Percentiles rank a stretch among this genome's conserved stretches.
These are phyloP conservation scores for Notocelia uddmanniana DNA, from an alignment of 2,888 invertebrate genomes.

Conservation along the genomic window DNA sequence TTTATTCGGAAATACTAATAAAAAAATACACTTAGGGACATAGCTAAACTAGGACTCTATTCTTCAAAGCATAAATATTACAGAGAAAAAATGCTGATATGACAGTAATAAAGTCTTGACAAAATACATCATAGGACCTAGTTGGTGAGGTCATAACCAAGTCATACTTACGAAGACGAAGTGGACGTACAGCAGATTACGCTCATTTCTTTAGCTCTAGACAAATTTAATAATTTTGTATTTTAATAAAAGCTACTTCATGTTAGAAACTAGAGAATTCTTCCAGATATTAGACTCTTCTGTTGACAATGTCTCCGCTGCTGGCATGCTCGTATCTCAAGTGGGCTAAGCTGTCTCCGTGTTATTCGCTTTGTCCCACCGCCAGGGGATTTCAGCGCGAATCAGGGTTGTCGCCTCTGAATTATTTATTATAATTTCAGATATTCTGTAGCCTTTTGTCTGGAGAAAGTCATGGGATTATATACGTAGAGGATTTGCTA, in stretches of 20 bases:
- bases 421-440: constrained; percentile 11
- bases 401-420: constrained; percentile 31
- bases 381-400: constrained; percentile 15
- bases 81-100: too few species aligned
- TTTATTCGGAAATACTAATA: not conserved
- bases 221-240: not conserved
- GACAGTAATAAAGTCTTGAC: not conserved
- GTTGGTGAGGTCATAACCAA: not conserved
- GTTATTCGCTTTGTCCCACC: constrained; percentile 32
- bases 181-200: not conserved
- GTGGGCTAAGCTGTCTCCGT: constrained; percentile 33
- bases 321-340: constrained; percentile 27
- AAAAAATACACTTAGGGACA: not conserved
- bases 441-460: not conserved
- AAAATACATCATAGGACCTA: not conserved
- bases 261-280: constrained; percentile 3
- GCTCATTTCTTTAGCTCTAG: not conserved
- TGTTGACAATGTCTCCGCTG: not conserved
- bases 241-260: not conserved
- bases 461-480: not conserved
- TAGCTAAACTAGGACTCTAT: too few species aligned
- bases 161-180: not conserved
- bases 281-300: not conserved
- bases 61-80: too few species aligned
- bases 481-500: not conserved